Evolutionary conservation across 2,888 invertebrate genomes (phyloP).

Genomic region (Temnothorax unifasciatus): DNA sequence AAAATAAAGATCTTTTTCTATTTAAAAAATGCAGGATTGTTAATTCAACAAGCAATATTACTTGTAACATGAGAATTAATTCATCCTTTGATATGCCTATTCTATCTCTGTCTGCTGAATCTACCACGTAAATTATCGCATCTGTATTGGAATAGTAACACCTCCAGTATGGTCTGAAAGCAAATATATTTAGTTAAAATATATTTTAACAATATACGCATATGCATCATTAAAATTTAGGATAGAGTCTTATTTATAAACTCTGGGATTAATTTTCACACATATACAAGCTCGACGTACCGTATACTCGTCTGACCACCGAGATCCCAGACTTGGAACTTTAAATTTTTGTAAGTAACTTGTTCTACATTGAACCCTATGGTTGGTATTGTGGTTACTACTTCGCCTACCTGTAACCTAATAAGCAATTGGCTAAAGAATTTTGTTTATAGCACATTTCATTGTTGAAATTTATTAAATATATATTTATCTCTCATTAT

Average conservation of each 20-base stretch:
- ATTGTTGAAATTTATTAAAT: background rate
- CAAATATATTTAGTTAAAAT: background rate
- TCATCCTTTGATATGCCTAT: slow-evolving; percentile 99
- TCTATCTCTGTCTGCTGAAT: slow-evolving; percentile 99
- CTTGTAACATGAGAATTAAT: slow-evolving; percentile 98
- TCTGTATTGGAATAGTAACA: slow-evolving; percentile 99
- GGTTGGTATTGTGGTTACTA: slow-evolving; percentile 99
- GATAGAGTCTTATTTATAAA: background rate
- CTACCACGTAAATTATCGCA: slow-evolving; percentile 99
- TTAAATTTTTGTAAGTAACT: slow-evolving; percentile 99
- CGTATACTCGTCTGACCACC: slow-evolving; percentile 99
- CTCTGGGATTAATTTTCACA: background rate
- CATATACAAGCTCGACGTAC: slow-evolving; percentile 86
- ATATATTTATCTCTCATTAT: background rate
- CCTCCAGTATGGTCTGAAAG: slow-evolving; percentile 98
- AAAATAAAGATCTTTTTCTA: slow-evolving; percentile 41
- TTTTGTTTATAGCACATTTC: background rate
- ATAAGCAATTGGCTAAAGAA: slow-evolving; percentile 65
- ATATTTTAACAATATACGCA: background rate
- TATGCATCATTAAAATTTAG: background rate
- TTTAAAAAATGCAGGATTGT: slow-evolving; percentile 6
- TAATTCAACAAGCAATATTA: slow-evolving; percentile 81
- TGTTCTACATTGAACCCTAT: slow-evolving; percentile 99
- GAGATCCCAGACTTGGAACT: slow-evolving; percentile 99
- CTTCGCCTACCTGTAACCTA: slow-evolving; percentile 98